These are phyloP conservation scores for Lucifuga dentata DNA, from an alignment of 2,113 vertebrate genomes.

Conservation along the genomic window DNA sequence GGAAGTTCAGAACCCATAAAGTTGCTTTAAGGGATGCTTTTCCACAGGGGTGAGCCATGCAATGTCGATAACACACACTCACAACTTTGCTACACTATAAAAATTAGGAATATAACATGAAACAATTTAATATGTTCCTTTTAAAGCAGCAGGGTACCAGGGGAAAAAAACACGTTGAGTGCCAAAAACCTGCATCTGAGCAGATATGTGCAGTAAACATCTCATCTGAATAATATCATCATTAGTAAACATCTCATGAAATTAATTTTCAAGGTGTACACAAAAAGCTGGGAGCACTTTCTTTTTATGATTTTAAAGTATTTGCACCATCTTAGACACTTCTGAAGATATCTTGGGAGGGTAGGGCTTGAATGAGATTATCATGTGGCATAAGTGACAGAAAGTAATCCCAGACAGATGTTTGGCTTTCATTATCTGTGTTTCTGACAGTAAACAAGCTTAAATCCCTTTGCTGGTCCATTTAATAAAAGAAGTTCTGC, in stretches of 20 bases:
- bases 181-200: constrained; percentile 30
- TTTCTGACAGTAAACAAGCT: constrained; percentile 35
- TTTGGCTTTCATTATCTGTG: constrained; percentile 28
- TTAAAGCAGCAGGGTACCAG: neutral
- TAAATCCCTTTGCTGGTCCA: constrained; percentile 29
- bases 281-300: constrained; percentile 57
- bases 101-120: no score
- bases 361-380: constrained; percentile 62
- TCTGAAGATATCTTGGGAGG: constrained; percentile 73
- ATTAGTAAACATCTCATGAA: constrained; percentile 34
- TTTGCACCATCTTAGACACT: constrained; percentile 57
- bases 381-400: constrained; percentile 44
- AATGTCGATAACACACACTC: no score
- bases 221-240: no score
- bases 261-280: constrained; percentile 57
- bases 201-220: constrained; percentile 60
- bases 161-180: neutral
- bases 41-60: no score
- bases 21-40: no score
- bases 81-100: no score
- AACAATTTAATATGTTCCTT: no score
- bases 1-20: no score
- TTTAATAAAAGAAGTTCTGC: constrained; percentile 20
- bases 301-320: constrained; percentile 67
- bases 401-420: constrained; percentile 28